Percentiles rank a stretch among this genome's conserved stretches.
Conservation (phyloP, 2,797 vertebrate genomes). For the Pangasius mekongensis region DNA sequence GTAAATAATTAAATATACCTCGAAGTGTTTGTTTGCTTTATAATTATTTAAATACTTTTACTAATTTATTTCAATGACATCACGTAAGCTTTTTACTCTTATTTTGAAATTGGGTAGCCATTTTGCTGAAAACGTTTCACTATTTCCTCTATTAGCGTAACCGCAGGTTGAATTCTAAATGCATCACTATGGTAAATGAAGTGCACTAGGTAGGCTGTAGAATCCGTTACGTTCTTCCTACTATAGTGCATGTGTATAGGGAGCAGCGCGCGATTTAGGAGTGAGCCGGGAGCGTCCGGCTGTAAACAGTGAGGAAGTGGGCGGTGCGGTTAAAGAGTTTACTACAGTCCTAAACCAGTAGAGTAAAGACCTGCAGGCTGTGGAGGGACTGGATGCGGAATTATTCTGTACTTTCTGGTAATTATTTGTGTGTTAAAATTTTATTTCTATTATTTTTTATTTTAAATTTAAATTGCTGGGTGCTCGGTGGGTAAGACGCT, state of each 20-base stretch:
- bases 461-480: background rate
- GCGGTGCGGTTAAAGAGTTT: background rate
- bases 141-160: too few relatives aligned
- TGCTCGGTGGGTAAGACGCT: background rate
- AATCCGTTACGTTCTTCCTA: background rate
- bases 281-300: background rate
- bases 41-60: background rate
- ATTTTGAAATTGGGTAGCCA: constrained; percentile 8
- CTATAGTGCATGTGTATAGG: background rate
- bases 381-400: background rate
- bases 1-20: background rate
- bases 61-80: background rate
- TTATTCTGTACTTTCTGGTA: background rate
- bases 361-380: background rate
- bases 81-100: background rate
- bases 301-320: constrained; percentile 21
- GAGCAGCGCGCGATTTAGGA: background rate
- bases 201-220: background rate
- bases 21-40: background rate
- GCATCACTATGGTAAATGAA: fast-evolving
- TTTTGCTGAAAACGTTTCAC: background rate
- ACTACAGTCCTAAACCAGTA: background rate
- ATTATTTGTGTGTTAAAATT: background rate
- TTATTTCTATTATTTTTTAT: background rate
- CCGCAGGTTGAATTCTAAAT: background rate